phyloP scores from a whole-genome alignment of 1,140 invertebrate genomes.

The Arion vulgaris region DNA sequence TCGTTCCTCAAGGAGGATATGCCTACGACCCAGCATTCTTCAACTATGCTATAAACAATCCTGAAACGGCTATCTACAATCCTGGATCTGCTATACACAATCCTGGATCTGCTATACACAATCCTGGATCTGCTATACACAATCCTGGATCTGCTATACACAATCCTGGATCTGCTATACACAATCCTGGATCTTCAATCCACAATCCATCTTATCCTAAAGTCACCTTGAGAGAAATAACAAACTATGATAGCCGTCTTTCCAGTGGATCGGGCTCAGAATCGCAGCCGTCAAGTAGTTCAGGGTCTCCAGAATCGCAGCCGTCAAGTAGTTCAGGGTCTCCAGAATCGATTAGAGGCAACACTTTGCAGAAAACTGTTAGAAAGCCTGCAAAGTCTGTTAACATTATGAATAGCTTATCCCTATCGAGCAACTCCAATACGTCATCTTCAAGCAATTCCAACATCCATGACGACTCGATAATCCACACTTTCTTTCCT shows the following conservation, averaged over 20 bases:
- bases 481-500: background rate
- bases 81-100: too few relatives aligned
- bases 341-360: background rate
- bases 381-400: background rate
- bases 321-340: background rate
- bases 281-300: background rate
- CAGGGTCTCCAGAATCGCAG: background rate
- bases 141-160: too few relatives aligned
- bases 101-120: background rate
- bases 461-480: constrained; percentile 5
- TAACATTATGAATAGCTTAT: background rate
- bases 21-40: background rate
- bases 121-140: too few relatives aligned
- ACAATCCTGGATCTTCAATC: too few relatives aligned
- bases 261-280: background rate
- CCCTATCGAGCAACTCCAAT: constrained; percentile 1
- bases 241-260: background rate
- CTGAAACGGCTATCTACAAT: too few relatives aligned
- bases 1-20: background rate
- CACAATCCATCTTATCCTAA: background rate
- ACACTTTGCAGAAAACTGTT: background rate
- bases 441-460: background rate
- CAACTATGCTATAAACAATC: background rate
- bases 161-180: background rate
- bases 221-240: background rate